phyloP scores from a whole-genome alignment of 2,888 invertebrate genomes.

The Platynereis dumerilii region DNA sequence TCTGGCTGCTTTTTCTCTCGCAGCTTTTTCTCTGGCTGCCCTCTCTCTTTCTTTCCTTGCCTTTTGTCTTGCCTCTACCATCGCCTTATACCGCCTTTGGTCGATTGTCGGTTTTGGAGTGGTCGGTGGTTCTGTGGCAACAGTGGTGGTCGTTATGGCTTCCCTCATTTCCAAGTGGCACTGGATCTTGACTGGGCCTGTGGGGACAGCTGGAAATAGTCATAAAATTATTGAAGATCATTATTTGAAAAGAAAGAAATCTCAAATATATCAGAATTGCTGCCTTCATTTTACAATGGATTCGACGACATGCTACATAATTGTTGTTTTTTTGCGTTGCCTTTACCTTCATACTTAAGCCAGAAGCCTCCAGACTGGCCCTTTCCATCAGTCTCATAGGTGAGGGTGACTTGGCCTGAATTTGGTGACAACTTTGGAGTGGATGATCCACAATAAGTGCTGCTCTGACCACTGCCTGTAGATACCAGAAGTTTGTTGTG shows the following conservation, averaged over 20 bases:
- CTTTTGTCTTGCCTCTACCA: too few species aligned
- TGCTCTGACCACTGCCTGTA: constrained; percentile 8
- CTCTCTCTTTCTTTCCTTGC: too few species aligned
- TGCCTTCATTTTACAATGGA: too few species aligned
- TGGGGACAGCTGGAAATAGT: constrained; percentile 15
- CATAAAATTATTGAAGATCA: too few species aligned
- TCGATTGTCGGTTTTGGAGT: too few species aligned
- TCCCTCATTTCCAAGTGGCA: constrained; percentile 5
- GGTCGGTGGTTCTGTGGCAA: neutral
- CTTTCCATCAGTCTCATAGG: constrained; percentile 16
- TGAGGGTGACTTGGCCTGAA: constrained; percentile 10
- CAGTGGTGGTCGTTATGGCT: neutral
- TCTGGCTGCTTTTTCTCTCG: too few species aligned
- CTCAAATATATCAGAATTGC: too few species aligned
- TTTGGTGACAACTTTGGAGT: neutral
- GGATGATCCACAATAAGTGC: constrained; percentile 15
- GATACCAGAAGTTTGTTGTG: constrained; percentile 17
- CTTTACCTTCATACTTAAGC: constrained; percentile 31
- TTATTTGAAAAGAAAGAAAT: too few species aligned
- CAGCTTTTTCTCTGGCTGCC: too few species aligned
- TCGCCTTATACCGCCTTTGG: too few species aligned
- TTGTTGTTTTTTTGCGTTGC: too few species aligned
- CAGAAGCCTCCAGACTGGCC: constrained; percentile 25
- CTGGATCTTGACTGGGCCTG: constrained; percentile 10
- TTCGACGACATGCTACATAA: too few species aligned